Conservation (phyloP, 2,113 vertebrate genomes). For the Anoura caudifer region DNA sequence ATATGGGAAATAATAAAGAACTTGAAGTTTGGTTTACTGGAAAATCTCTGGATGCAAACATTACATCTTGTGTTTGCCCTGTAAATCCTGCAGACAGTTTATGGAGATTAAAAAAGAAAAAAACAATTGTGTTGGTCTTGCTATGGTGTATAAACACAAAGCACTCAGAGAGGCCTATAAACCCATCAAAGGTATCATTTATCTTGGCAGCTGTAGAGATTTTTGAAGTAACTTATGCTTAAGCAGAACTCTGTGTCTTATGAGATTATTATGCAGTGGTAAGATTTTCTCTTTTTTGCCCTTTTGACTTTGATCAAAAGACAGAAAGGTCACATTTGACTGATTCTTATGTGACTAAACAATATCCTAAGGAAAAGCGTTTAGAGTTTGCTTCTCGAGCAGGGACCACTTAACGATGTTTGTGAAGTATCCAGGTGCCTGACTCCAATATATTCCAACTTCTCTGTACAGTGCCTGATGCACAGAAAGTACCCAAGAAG, state of each 20-base stretch:
- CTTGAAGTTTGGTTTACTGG: slow-evolving; percentile 65
- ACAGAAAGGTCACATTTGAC: not conserved
- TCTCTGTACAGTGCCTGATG: not conserved
- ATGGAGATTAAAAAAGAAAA: not conserved
- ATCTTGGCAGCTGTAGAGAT: not conserved
- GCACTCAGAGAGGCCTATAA: slow-evolving; percentile 23
- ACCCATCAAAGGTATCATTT: not conserved
- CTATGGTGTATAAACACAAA: slow-evolving; percentile 65
- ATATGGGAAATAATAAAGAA: slow-evolving; percentile 67
- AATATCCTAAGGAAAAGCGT: not conserved
- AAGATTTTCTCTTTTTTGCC: not conserved
- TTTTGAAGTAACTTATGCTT: slow-evolving; percentile 5
- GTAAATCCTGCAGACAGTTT: slow-evolving; percentile 31
- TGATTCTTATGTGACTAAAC: not conserved
- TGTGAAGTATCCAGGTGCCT: not conserved
- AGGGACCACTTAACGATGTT: not conserved
- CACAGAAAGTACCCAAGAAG: not conserved
- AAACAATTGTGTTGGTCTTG: slow-evolving; percentile 58
- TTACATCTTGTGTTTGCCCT: slow-evolving; percentile 32
- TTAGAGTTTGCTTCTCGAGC: not conserved
- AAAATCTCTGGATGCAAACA: slow-evolving; percentile 63
- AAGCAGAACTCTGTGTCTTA: not conserved
- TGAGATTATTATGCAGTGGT: not conserved
- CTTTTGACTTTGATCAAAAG: slow-evolving; percentile 10
- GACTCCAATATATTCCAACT: not conserved